phyloP scores from a whole-genome alignment of 2,888 invertebrate genomes.

The Candidula unifasciata region DNA sequence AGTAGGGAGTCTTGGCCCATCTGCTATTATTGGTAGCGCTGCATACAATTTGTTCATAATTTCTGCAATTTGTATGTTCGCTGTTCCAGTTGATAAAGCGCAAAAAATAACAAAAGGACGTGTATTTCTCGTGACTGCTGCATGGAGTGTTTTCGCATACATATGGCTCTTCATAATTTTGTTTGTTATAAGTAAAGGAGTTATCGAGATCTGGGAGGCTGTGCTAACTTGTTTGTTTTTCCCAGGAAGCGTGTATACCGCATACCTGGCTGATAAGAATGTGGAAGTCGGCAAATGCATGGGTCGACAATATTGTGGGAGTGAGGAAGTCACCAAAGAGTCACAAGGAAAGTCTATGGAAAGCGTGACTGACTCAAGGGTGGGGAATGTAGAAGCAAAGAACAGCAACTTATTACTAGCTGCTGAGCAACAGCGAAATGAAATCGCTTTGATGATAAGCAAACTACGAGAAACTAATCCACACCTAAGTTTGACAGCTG shows the following conservation, averaged over 20 bases:
- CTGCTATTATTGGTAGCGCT: slow-evolving; percentile 82
- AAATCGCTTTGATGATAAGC: no score
- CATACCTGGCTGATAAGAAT: slow-evolving; percentile 94
- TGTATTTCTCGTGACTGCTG: slow-evolving; percentile 97
- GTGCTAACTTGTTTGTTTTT: slow-evolving; percentile 96
- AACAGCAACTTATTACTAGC: no score
- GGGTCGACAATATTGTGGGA: slow-evolving; percentile 19
- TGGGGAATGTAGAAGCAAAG: no score
- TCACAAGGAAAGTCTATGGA: no score
- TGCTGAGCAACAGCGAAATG: no score
- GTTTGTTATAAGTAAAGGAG: slow-evolving; percentile 89
- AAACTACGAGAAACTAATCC: no score
- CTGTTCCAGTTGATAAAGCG: slow-evolving; percentile 94
- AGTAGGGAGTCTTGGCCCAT: slow-evolving; percentile 80
- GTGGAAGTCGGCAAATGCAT: slow-evolving; percentile 79
- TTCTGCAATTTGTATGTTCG: slow-evolving; percentile 82
- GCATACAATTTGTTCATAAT: slow-evolving; percentile 82
- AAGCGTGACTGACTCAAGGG: no score
- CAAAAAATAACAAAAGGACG: slow-evolving; percentile 95
- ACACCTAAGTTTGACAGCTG: no score
- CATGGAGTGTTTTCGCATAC: slow-evolving; percentile 98
- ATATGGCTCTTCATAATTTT: slow-evolving; percentile 98
- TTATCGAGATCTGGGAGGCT: slow-evolving; percentile 97
- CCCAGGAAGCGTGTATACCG: slow-evolving; percentile 95
- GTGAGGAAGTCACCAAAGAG: no score